phyloP scores from a whole-genome alignment of 2,888 invertebrate species.

The Galerucella calmariensis region DNA sequence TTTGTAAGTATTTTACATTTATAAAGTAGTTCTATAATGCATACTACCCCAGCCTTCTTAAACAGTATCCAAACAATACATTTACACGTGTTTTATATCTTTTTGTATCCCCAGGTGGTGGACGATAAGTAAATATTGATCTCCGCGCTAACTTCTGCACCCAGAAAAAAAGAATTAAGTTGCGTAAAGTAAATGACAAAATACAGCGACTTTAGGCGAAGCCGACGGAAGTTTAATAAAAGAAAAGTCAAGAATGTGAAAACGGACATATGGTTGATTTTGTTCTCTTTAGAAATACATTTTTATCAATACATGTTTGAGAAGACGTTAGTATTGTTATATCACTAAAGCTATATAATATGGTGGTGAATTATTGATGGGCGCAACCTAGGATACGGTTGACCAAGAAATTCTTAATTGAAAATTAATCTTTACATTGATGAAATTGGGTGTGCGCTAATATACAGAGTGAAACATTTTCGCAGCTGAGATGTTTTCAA shows the following conservation, averaged over 20 bases:
- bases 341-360: slow-evolving; percentile 11
- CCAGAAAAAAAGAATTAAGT: slow-evolving; percentile 12
- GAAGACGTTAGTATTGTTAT: slow-evolving; percentile 42
- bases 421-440: neutral
- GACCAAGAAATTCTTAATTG: neutral
- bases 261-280: slow-evolving; percentile 28
- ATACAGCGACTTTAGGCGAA: neutral
- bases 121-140: slow-evolving; percentile 21
- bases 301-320: slow-evolving; percentile 38
- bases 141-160: slow-evolving; percentile 15
- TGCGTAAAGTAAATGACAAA: slow-evolving; percentile 6
- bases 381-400: slow-evolving; percentile 5
- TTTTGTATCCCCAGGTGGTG: slow-evolving; percentile 21
- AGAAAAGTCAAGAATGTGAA: slow-evolving; percentile 20
- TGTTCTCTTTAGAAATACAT: slow-evolving; percentile 35
- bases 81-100: slow-evolving; percentile 13
- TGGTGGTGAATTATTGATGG: slow-evolving; percentile 3
- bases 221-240: slow-evolving; percentile 24
- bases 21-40: neutral
- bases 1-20: neutral
- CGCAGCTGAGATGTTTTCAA: no score
- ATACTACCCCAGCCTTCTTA: neutral
- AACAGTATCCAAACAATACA: slow-evolving; percentile 9
- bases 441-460: neutral
- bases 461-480: neutral